Percentiles rank a stretch among this genome's conserved stretches.
Evolutionary conservation across 2,113 vertebrate genomes (phyloP).

Genomic region (Trochalopteron elliotii): DNA sequence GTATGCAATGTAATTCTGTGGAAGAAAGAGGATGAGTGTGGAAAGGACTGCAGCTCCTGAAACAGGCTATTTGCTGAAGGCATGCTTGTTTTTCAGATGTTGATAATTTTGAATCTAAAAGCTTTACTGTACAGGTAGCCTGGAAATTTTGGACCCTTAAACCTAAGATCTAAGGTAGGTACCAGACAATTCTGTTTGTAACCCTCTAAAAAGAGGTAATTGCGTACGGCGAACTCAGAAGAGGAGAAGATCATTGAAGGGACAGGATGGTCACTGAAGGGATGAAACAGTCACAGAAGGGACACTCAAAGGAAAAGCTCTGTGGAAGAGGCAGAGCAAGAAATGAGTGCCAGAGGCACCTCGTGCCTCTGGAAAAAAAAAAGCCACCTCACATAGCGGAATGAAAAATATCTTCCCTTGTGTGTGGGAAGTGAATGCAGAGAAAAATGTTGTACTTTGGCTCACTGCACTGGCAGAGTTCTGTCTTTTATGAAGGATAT

Average conservation of each 20-base stretch:
- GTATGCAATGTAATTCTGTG: neutral
- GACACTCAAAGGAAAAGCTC: neutral
- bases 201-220: neutral
- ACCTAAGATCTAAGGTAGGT: neutral
- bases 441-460: slow-evolving; percentile 44
- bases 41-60: neutral
- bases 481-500: slow-evolving; percentile 31
- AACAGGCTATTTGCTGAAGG: neutral
- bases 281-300: neutral
- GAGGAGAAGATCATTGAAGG: neutral
- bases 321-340: neutral
- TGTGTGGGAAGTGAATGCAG: slow-evolving; percentile 3
- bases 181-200: neutral
- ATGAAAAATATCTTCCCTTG: slow-evolving; percentile 1
- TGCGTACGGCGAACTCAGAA: neutral
- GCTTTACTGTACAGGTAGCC: neutral
- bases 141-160: neutral
- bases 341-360: neutral
- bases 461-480: slow-evolving; percentile 19
- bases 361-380: neutral
- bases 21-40: neutral
- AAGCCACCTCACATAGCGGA: neutral
- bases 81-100: neutral
- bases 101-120: neutral
- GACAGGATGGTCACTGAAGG: neutral